Percentiles rank a stretch among this genome's conserved stretches.
Evolutionary conservation across 2,113 vertebrate genomes (phyloP).

Genomic region (Vidua chalybeata): DNA sequence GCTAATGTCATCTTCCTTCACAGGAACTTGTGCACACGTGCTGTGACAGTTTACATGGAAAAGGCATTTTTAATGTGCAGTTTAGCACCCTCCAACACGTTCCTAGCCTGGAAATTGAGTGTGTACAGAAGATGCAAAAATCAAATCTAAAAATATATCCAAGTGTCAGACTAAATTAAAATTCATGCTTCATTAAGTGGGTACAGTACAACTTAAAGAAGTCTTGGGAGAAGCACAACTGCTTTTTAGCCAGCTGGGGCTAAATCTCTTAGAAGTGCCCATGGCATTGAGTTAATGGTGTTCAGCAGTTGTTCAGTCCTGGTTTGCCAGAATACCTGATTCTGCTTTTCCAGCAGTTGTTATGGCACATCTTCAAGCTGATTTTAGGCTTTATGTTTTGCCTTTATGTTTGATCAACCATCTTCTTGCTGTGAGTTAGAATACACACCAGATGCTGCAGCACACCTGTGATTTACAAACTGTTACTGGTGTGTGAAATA

Average conservation of each 20-base stretch:
- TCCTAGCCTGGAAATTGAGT: background rate
- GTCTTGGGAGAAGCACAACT: background rate
- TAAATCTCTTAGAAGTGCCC: background rate
- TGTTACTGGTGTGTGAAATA: background rate
- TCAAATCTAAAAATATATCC: conserved; percentile 5
- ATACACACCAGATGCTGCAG: background rate
- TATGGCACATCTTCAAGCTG: background rate
- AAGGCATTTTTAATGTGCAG: background rate
- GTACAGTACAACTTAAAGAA: background rate
- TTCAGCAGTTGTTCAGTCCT: background rate
- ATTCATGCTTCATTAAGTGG: background rate
- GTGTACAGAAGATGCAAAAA: background rate
- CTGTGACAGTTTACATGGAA: background rate
- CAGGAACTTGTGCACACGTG: background rate
- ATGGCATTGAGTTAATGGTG: background rate
- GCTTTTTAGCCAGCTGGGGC: background rate
- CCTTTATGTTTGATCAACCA: background rate
- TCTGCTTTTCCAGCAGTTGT: background rate
- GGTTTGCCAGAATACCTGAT: background rate
- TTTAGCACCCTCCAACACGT: background rate
- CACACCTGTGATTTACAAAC: background rate
- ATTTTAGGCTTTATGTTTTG: background rate
- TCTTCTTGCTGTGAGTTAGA: background rate
- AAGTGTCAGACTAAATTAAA: conserved; percentile 48
- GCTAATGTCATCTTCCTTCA: background rate